These are phyloP conservation scores for Hoplias malabaricus DNA, from an alignment of 2,113 vertebrate species.

Conservation along the genomic window DNA sequence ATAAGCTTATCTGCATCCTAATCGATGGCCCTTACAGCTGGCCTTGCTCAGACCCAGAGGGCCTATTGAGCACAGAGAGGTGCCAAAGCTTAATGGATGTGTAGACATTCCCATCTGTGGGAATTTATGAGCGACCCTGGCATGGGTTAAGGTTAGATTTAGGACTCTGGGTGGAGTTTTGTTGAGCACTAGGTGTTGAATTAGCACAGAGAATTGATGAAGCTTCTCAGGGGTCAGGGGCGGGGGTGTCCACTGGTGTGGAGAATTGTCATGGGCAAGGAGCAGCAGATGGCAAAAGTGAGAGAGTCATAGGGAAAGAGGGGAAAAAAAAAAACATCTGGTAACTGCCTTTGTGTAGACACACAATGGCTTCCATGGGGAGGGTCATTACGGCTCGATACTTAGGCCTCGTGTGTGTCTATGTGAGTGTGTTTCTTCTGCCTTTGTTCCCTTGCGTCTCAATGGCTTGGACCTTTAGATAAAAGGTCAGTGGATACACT, in stretches of 20 bases:
- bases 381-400: conserved; percentile 50
- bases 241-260: not conserved
- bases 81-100: not conserved
- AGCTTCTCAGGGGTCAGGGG: not conserved
- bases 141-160: not conserved
- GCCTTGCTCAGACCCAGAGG: conserved; percentile 18
- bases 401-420: conserved; percentile 27
- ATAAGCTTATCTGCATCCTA: conserved; percentile 45
- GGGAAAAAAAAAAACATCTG: conserved; percentile 38
- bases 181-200: not conserved
- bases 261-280: conserved; percentile 26
- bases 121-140: conserved; percentile 10
- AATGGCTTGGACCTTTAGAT: conserved; percentile 48
- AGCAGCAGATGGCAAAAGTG: conserved; percentile 50
- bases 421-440: conserved; percentile 6
- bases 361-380: conserved; percentile 50
- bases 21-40: conserved; percentile 31
- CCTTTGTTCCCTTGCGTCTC: conserved; percentile 43
- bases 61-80: conserved; percentile 13
- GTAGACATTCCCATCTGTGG: conserved; percentile 3
- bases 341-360: conserved; percentile 53
- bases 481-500: conserved; percentile 53
- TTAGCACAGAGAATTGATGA: not conserved
- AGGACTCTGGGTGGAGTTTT: not conserved
- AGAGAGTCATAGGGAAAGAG: conserved; percentile 16